Base-by-base conservation (phyloP, 2,113 vertebrate species). In the Enhydra lutris region DNA sequence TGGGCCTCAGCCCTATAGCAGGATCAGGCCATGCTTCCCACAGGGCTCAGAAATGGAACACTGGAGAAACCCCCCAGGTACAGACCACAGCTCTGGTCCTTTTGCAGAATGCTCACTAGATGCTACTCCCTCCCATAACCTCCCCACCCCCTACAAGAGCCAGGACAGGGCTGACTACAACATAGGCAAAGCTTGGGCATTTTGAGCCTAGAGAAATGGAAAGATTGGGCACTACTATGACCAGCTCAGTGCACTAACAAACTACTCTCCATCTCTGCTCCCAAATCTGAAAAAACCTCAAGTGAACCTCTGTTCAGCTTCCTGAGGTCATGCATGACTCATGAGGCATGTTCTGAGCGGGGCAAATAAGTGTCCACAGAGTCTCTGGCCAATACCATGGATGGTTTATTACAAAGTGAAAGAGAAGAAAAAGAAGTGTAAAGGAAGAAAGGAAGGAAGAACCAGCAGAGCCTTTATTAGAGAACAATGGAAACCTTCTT, bases 401-500 rank as follows among this genome's bases (percentile, higher is more conserved):
- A 42, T 36, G 45, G 74, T 90, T 45, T 81, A 29, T 89, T 88
- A 94, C 88, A 95, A 78, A 96, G 83, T 36, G 23, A 76, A 47
- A 89, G 63, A 21, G 52, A 85, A 91, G 31, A 7, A 91, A 73
- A 45, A 76, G 42, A n/a, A 52, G 94, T 57, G 14, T 50, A 76
- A 93, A 57, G 5, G 50, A 63, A 50, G 11, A 55, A 82, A 83
- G 57, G 45, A 90, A 57, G 57, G 45, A 57, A 29, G 82, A 69
- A 34, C 15, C 47, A 79, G 52, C 29, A 45, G 29, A 42, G 52
- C 65, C 67, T 94, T 74, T 63, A 57, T 90, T 83, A 84, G 59
- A 61, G 45, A 93, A 94, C 89, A 86, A 78, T 0, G 1, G 15
- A 4, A 23, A 50, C 29, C 34, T 94, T 83, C 78, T 24, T 83